Conservation (phyloP, 2,113 vertebrate genomes). For the Esox niger region DNA sequence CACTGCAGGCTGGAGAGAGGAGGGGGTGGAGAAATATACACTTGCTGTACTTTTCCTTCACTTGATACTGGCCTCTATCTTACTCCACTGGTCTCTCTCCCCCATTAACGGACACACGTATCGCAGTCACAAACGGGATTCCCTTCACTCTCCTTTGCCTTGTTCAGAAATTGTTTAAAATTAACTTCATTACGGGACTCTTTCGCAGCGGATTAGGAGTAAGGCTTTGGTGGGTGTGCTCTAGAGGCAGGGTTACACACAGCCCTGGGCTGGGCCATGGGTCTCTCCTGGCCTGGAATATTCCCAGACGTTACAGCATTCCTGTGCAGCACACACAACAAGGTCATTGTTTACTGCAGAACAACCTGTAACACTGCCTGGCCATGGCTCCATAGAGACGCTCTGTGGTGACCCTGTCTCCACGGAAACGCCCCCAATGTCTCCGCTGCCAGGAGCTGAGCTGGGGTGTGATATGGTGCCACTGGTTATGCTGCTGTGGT, state of each 20-base stretch:
- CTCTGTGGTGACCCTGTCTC: constrained; percentile 65
- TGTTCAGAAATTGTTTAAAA: not conserved
- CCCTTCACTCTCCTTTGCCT: not conserved
- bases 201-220: not conserved
- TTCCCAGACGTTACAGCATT: constrained; percentile 78
- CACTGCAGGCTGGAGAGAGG: not conserved
- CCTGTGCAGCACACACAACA: constrained; percentile 75
- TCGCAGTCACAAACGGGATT: not conserved
- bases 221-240: too few relatives aligned
- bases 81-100: constrained; percentile 1
- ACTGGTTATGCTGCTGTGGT: constrained; percentile 20
- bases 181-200: not conserved
- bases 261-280: not conserved
- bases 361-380: constrained; percentile 79
- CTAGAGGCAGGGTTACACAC: not conserved
- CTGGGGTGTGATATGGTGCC: constrained; percentile 16
- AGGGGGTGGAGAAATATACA: constrained; percentile 20
- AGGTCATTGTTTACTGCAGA: constrained; percentile 80
- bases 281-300: constrained; percentile 57
- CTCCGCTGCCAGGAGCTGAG: constrained; percentile 44
- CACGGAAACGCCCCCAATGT: constrained; percentile 65
- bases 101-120: not conserved
- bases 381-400: constrained; percentile 63
- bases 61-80: constrained; percentile 19
- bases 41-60: constrained; percentile 34